Percentiles rank a stretch among this genome's conserved stretches.
Conservation (phyloP, 2,113 vertebrate species). For the Pangasianodon gigas region DNA sequence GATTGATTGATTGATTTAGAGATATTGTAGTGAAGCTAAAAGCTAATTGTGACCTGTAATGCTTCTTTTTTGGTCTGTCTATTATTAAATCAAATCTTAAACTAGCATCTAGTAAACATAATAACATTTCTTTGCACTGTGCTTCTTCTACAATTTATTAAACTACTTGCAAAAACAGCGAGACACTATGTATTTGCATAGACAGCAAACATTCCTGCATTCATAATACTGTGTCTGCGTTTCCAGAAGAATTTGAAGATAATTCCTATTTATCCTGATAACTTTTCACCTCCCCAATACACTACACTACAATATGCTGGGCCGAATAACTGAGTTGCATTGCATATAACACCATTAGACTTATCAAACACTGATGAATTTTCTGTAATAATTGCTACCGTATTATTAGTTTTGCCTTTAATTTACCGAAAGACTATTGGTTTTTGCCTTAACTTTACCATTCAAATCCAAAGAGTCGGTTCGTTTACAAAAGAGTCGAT, state of each 20-base stretch:
- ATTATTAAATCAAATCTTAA: background rate
- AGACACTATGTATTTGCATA: background rate
- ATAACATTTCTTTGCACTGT: background rate
- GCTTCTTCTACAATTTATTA: background rate
- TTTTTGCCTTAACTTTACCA: background rate
- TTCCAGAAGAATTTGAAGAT: background rate
- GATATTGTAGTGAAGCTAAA: no score
- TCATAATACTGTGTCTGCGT: background rate
- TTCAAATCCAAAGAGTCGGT: background rate
- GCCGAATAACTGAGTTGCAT: background rate
- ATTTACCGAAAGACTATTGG: background rate
- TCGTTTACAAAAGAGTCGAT: background rate
- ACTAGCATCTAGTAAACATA: background rate
- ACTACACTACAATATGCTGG: background rate
- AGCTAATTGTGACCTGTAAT: background rate
- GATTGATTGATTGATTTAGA: no score
- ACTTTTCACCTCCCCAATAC: background rate
- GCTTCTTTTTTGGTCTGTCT: background rate
- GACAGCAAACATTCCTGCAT: background rate
- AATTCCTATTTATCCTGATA: background rate
- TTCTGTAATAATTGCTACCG: background rate
- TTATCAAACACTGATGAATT: background rate
- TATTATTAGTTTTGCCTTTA: background rate
- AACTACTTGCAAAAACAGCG: background rate
- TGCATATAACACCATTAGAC: background rate